Conservation (phyloP, 2,888 invertebrate species). For the Athalia rosae region DNA sequence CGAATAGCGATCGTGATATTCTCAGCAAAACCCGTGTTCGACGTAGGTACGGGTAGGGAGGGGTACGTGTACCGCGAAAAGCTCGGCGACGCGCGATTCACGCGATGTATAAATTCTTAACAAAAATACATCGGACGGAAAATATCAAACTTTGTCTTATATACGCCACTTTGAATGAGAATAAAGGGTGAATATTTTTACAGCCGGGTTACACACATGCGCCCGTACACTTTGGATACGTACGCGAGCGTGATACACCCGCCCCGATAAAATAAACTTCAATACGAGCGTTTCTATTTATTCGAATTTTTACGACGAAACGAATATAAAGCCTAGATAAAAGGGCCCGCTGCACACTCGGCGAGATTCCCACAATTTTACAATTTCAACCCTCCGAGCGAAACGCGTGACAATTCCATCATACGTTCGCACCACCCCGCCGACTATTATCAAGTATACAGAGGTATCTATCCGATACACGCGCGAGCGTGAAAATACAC, state of each 20-base stretch:
- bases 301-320: constrained; percentile 22
- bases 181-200: background rate
- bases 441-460: too few relatives aligned
- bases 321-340: constrained; percentile 39
- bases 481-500: constrained; percentile 13
- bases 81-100: too few relatives aligned
- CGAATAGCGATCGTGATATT: background rate
- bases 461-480: too few relatives aligned
- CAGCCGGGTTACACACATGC: background rate
- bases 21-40: too few relatives aligned
- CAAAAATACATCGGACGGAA: background rate
- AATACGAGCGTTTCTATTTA: constrained; percentile 45
- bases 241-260: too few relatives aligned
- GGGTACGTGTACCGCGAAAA: too few relatives aligned
- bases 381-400: background rate
- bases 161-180: background rate
- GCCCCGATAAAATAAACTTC: constrained; percentile 23
- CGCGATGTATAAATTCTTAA: background rate
- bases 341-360: constrained; percentile 42
- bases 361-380: constrained; percentile 32
- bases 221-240: background rate
- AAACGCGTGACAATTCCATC: background rate
- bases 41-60: too few relatives aligned
- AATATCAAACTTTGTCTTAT: background rate
- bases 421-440: too few relatives aligned